Evolutionary conservation across 2,888 invertebrate genomes (phyloP).

Genomic region (Harpagoxenus sublaevis): DNA sequence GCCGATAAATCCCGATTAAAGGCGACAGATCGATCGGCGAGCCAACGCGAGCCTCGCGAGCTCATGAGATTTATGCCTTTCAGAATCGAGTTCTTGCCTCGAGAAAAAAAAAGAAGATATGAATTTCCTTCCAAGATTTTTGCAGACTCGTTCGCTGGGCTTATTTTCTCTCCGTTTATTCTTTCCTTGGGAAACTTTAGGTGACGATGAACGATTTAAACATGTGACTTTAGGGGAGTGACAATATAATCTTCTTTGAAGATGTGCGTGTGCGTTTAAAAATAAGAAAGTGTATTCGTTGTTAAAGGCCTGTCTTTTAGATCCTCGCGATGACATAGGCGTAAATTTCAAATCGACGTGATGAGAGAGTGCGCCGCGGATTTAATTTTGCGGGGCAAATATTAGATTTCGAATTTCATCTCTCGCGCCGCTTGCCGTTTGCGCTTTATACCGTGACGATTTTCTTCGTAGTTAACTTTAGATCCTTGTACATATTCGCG

Average conservation of each 20-base stretch:
- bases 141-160: not conserved
- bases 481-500: conserved; percentile 43
- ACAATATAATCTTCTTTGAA: not conserved
- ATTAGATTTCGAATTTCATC: conserved; percentile 52
- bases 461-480: conserved; percentile 49
- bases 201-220: conserved; percentile 3
- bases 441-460: conserved; percentile 29
- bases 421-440: conserved; percentile 8
- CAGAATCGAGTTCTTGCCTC: conserved; percentile 6
- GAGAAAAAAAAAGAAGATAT: not conserved
- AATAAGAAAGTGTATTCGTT: not conserved
- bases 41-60: conserved; percentile 13
- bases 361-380: conserved; percentile 8
- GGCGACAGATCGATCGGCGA: conserved; percentile 45
- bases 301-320: not conserved
- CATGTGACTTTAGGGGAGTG: not conserved
- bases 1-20: conserved; percentile 55
- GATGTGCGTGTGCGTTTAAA: not conserved
- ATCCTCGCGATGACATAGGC: not conserved
- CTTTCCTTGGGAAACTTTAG: not conserved
- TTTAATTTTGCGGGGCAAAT: conserved; percentile 48
- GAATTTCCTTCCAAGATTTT: not conserved
- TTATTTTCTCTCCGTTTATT: not conserved
- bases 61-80: not conserved
- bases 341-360: conserved; percentile 30